phyloP scores from a whole-genome alignment of 2,113 vertebrate genomes.

The Nesogale talazaci region DNA sequence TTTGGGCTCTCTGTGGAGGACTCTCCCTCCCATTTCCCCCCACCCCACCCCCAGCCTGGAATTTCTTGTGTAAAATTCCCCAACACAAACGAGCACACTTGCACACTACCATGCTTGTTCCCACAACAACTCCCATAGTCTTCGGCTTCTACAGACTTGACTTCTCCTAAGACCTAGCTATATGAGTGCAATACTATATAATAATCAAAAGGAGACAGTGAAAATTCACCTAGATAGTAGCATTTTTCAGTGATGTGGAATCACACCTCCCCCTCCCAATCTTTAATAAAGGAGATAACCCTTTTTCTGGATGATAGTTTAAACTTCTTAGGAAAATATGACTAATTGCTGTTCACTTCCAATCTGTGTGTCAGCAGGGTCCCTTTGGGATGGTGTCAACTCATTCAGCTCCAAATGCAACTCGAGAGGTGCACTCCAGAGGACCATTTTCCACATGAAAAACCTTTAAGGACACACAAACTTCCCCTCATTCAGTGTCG shows the following conservation, averaged over 20 bases:
- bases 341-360: conserved; percentile 68
- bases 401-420: conserved; percentile 61
- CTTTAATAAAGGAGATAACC: conserved; percentile 49
- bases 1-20: conserved; percentile 43
- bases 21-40: too few relatives aligned
- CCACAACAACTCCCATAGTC: not conserved
- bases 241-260: conserved; percentile 25
- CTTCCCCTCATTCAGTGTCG: conserved; percentile 32
- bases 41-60: conserved; percentile 21
- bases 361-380: conserved; percentile 61
- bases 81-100: not conserved
- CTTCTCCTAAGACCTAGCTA: conserved; percentile 24
- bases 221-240: conserved; percentile 29
- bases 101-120: not conserved
- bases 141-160: not conserved
- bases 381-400: conserved; percentile 46
- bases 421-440: too few relatives aligned
- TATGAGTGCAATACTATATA: conserved; percentile 9
- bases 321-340: conserved; percentile 53
- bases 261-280: conserved; percentile 48
- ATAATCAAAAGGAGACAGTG: not conserved
- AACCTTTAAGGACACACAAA: conserved; percentile 62
- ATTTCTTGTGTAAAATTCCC: conserved; percentile 55
- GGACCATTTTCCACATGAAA: conserved; percentile 41
- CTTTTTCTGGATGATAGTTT: conserved; percentile 39